Percentiles rank a stretch among this genome's conserved stretches.
Conservation (phyloP, 2,113 vertebrate species). For the Phrynosoma blainvillii region DNA sequence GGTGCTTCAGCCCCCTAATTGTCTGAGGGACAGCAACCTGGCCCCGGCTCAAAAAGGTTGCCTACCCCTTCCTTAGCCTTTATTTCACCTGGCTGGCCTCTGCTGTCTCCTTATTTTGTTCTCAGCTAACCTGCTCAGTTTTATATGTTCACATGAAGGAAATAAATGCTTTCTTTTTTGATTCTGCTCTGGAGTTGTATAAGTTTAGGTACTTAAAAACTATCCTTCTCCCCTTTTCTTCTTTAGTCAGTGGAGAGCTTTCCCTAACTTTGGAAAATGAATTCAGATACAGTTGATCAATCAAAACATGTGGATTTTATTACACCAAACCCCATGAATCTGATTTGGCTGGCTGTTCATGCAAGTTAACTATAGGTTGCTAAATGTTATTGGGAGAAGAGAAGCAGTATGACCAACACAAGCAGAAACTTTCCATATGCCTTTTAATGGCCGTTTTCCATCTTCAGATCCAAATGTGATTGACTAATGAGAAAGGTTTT, state of each 20-base stretch:
- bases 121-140: background rate
- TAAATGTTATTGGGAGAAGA: conserved; percentile 18
- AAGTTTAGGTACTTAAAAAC: background rate
- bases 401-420: conserved; percentile 12
- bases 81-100: no score
- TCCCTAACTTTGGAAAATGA: conserved; percentile 19
- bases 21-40: no score
- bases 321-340: conserved; percentile 56
- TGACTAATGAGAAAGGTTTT: conserved; percentile 1
- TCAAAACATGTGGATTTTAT: conserved; percentile 54
- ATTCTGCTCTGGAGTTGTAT: background rate
- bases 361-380: conserved; percentile 57
- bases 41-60: no score
- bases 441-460: background rate
- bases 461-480: conserved; percentile 38
- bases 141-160: background rate
- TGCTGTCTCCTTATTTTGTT: background rate
- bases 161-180: background rate
- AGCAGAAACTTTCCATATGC: background rate
- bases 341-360: conserved; percentile 50
- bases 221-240: background rate
- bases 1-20: no score
- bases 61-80: no score
- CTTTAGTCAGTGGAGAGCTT: conserved; percentile 17
- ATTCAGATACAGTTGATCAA: conserved; percentile 41